These are phyloP conservation scores for Gerris buenoi DNA, from an alignment of 1,140 invertebrate species.

Conservation along the genomic window DNA sequence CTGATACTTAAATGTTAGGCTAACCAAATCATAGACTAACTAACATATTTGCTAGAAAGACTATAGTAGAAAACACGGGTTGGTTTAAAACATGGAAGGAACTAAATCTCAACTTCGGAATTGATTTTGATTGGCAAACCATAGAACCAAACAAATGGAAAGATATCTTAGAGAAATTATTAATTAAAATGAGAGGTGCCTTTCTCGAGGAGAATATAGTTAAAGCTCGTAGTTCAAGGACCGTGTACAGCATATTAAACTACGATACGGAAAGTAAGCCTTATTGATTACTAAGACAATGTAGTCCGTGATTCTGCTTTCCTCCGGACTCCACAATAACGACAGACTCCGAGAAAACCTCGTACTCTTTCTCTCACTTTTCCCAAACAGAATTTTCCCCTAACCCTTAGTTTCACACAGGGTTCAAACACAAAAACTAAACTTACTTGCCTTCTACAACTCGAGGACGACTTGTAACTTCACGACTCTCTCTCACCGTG, in stretches of 20 bases:
- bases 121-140: neutral
- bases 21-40: neutral
- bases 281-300: neutral
- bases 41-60: neutral
- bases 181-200: neutral
- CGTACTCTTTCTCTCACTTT: neutral
- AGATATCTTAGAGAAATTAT: neutral
- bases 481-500: too few species aligned
- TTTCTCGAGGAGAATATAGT: neutral
- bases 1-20: too few species aligned
- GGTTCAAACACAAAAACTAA: too few species aligned
- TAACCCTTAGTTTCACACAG: too few species aligned
- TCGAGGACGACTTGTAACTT: too few species aligned
- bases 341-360: too few species aligned
- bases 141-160: neutral
- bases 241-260: neutral
- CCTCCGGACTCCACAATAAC: neutral
- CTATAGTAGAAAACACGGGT: neutral
- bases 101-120: neutral
- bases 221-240: neutral
- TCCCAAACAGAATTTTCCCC: neutral
- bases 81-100: neutral
- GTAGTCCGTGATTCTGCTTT: neutral
- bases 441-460: too few species aligned
- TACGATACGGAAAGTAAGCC: neutral